phyloP scores from a whole-genome alignment of 1,140 invertebrate species.

The Drosophila pallidifrons region DNA sequence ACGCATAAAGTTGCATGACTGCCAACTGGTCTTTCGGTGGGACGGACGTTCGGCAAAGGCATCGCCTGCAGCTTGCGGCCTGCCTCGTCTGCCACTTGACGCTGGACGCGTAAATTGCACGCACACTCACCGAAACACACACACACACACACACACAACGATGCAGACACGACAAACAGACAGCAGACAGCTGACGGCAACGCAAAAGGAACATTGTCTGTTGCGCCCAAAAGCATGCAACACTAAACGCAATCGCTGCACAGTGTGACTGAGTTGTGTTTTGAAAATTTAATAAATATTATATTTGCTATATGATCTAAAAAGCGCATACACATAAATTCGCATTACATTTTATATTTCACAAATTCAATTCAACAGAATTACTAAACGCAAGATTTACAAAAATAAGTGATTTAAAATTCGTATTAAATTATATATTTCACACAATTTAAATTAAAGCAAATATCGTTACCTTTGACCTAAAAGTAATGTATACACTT shows the following conservation, averaged over 20 bases:
- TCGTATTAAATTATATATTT: too few species aligned
- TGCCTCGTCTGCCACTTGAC: slow-evolving; percentile 57
- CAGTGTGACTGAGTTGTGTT: slow-evolving; percentile 28
- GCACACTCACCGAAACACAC: slow-evolving; percentile 25
- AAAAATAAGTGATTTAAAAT: too few species aligned
- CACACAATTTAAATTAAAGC: too few species aligned
- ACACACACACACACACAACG: neutral
- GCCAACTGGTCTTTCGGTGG: slow-evolving; percentile 28
- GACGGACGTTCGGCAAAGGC: slow-evolving; percentile 12
- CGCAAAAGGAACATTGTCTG: slow-evolving; percentile 39
- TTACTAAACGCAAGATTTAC: too few species aligned
- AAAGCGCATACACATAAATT: too few species aligned
- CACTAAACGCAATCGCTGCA: slow-evolving; percentile 41
- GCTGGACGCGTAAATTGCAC: slow-evolving; percentile 56
- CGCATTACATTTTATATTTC: too few species aligned
- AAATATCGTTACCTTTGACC: too few species aligned
- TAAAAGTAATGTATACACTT: too few species aligned
- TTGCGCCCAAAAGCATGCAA: slow-evolving; percentile 40
- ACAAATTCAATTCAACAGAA: too few species aligned
- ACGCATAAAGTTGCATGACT: slow-evolving; percentile 55
- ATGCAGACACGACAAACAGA: slow-evolving; percentile 12
- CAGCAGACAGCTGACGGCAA: slow-evolving; percentile 11
- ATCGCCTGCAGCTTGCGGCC: slow-evolving; percentile 55
- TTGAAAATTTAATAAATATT: too few species aligned
- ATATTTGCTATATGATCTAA: too few species aligned